Percentiles rank a stretch among this genome's conserved stretches.
These are phyloP conservation scores for Acanthosepion lycidas DNA, from an alignment of 2,888 invertebrate species.

Conservation along the genomic window DNA sequence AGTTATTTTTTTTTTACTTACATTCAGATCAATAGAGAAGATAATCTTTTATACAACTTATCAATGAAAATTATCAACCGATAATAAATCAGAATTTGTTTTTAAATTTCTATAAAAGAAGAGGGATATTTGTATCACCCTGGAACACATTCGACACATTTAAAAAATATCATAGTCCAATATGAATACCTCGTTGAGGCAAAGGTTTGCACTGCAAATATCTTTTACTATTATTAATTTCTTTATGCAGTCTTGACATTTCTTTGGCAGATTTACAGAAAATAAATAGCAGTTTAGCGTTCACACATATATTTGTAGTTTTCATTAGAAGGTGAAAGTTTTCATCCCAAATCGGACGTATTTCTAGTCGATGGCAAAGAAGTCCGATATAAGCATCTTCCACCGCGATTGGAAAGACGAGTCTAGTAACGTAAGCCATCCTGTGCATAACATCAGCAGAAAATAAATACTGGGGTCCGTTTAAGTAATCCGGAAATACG, in stretches of 20 bases:
- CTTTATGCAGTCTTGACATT: constrained; percentile 11
- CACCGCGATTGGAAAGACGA: not conserved
- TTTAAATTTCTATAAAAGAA: too few species aligned
- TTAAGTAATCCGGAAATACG: constrained; percentile 42
- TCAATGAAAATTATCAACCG: too few species aligned
- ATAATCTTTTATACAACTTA: too few species aligned
- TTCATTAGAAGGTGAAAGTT: constrained; percentile 40
- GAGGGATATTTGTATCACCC: too few species aligned
- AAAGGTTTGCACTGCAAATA: not conserved
- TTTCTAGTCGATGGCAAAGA: not conserved
- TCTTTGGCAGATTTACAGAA: constrained; percentile 47
- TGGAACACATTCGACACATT: not conserved
- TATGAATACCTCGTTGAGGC: not conserved
- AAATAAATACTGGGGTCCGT: constrained; percentile 45
- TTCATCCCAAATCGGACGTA: constrained; percentile 37
- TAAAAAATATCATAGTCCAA: not conserved
- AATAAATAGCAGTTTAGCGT: constrained; percentile 39
- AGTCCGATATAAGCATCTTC: constrained; percentile 46
- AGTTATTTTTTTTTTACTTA: too few species aligned
- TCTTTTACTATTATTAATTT: constrained; percentile 35
- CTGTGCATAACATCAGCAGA: constrained; percentile 34
- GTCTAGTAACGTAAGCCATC: constrained; percentile 24
- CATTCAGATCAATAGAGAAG: too few species aligned
- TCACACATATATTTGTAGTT: not conserved
- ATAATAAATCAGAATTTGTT: too few species aligned